phyloP scores from a whole-genome alignment of 2,113 vertebrate genomes.

The Panurus biarmicus region DNA sequence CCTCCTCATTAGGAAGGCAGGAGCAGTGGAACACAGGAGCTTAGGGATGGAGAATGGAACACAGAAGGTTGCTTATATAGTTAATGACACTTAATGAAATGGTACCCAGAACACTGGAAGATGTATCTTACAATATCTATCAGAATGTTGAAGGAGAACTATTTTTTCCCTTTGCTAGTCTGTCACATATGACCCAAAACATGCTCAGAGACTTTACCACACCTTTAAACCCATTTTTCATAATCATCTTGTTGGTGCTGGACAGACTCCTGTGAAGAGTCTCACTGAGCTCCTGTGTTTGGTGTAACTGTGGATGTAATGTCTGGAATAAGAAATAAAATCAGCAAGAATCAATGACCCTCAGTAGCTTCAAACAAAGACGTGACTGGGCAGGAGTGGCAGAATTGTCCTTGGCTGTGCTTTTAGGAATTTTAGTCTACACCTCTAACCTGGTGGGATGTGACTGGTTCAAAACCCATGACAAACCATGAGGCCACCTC shows the following conservation, averaged over 20 bases:
- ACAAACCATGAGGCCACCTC: not conserved
- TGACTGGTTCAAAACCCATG: not conserved
- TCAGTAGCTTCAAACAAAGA: not conserved
- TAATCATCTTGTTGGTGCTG: not conserved
- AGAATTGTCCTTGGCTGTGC: not conserved
- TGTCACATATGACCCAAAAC: not conserved
- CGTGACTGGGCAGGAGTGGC: not conserved
- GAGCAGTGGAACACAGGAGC: not conserved
- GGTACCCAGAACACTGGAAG: not conserved
- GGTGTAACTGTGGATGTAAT: not conserved
- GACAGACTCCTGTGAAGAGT: not conserved
- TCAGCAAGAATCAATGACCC: not conserved
- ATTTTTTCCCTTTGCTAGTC: not conserved
- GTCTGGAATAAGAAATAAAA: not conserved
- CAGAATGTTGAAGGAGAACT: not conserved
- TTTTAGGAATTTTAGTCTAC: not conserved
- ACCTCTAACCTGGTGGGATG: not conserved
- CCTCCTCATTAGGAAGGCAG: not conserved
- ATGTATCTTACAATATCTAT: not conserved
- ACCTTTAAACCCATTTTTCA: not conserved
- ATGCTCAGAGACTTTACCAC: not conserved
- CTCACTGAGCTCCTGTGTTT: not conserved
- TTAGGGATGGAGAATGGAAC: not conserved
- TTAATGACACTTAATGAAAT: not conserved
- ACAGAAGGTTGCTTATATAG: not conserved